Evolutionary conservation across 2,113 vertebrate genomes (phyloP).

Genomic region (Mixornis gularis): DNA sequence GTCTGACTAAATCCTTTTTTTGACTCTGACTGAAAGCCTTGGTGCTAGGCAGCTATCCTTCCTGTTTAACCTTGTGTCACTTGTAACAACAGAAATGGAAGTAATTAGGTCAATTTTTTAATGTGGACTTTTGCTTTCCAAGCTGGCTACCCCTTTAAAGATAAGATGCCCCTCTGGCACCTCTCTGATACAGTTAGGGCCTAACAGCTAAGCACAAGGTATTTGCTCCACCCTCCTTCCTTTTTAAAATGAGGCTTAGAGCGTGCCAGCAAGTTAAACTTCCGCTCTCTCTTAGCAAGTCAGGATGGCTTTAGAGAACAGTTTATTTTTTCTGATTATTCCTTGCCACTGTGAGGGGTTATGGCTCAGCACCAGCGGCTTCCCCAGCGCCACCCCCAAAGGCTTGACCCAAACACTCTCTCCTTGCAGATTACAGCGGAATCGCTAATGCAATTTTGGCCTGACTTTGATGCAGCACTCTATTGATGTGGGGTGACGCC

Average conservation of each 20-base stretch:
- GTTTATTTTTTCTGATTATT: neutral
- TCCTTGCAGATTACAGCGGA: neutral
- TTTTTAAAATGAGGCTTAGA: neutral
- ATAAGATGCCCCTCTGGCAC: neutral
- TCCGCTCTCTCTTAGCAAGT: neutral
- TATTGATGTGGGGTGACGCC: neutral
- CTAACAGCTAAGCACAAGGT: neutral
- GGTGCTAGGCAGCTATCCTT: neutral
- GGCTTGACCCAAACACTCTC: neutral
- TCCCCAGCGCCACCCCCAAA: neutral
- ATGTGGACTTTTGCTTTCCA: neutral
- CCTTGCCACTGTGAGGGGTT: neutral
- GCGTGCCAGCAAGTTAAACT: neutral
- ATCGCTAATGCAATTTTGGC: slow-evolving; percentile 18
- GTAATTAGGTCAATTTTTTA: slow-evolving; percentile 17
- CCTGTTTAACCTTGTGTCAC: neutral
- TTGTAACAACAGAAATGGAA: slow-evolving; percentile 1
- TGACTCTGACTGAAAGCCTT: neutral
- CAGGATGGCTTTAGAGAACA: neutral
- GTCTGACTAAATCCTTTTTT: neutral
- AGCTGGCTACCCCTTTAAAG: neutral
- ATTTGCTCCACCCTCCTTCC: neutral
- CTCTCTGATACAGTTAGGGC: neutral
- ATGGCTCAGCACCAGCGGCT: neutral
- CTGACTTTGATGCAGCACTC: slow-evolving; percentile 8